Percentiles rank a stretch among this genome's conserved stretches.
phyloP scores from a whole-genome alignment of 2,888 invertebrate genomes.

The Chelonus formosanus region DNA sequence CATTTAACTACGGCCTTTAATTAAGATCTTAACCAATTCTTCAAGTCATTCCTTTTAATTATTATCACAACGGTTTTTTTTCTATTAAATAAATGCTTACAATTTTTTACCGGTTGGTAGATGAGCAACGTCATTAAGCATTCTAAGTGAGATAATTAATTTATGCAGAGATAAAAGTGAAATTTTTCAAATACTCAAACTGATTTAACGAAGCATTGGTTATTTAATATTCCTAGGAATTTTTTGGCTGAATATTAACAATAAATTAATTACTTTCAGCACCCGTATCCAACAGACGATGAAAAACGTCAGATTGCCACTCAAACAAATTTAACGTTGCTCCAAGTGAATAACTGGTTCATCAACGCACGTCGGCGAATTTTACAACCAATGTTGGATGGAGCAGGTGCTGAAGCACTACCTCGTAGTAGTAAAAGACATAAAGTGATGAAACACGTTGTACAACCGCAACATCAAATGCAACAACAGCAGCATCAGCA shows the following conservation, averaged over 20 bases:
- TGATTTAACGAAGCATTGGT: too few species aligned
- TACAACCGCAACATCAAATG: constrained; percentile 57
- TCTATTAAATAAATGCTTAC: too few species aligned
- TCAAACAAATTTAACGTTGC: constrained; percentile 86
- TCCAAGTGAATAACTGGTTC: constrained; percentile 94
- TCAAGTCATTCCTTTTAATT: too few species aligned
- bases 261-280: constrained; percentile 68
- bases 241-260: neutral
- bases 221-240: too few species aligned
- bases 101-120: too few species aligned
- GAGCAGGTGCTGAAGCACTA: constrained; percentile 67
- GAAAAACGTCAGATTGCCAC: constrained; percentile 90
- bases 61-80: too few species aligned
- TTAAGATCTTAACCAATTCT: too few species aligned
- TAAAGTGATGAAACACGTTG: constrained; percentile 65
- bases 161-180: too few species aligned
- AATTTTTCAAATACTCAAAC: too few species aligned
- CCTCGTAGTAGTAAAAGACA: constrained; percentile 61
- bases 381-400: constrained; percentile 91
- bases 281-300: constrained; percentile 95
- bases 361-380: constrained; percentile 92
- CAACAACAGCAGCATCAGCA: constrained; percentile 39
- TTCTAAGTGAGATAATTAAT: too few species aligned
- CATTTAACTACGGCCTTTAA: too few species aligned
- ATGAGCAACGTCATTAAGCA: too few species aligned